Evolutionary conservation across 1,140 invertebrate genomes (phyloP).

Genomic region (Aricia agestis): DNA sequence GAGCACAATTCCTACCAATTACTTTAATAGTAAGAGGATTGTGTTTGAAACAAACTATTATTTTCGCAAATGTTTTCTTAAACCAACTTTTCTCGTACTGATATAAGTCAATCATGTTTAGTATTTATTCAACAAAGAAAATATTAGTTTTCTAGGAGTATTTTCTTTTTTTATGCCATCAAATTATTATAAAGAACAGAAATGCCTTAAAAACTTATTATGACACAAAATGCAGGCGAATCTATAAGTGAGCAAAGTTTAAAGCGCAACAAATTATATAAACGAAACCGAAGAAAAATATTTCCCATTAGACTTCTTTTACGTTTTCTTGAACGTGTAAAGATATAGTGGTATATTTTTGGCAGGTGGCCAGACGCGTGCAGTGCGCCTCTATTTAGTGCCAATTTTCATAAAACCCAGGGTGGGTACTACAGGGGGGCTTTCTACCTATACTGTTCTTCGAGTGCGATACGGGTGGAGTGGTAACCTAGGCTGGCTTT

Average conservation of each 20-base stretch:
- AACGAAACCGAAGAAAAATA: slow-evolving; percentile 11
- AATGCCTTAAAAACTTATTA: neutral
- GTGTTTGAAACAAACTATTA: too few species aligned
- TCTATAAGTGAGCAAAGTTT: neutral
- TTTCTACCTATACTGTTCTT: neutral
- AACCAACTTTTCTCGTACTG: too few species aligned
- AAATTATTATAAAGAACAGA: too few species aligned
- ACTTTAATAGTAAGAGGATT: too few species aligned
- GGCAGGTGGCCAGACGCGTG: slow-evolving; percentile 38
- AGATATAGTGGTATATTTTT: slow-evolving; percentile 35
- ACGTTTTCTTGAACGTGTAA: slow-evolving; percentile 37
- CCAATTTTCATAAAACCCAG: slow-evolving; percentile 39
- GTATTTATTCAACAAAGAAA: neutral
- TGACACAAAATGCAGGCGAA: neutral
- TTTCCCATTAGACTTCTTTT: slow-evolving; percentile 27
- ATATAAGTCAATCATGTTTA: too few species aligned
- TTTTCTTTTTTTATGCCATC: neutral
- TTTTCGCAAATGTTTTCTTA: too few species aligned
- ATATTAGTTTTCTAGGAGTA: neutral
- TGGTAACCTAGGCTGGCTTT: slow-evolving; percentile 8
- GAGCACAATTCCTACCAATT: too few species aligned
- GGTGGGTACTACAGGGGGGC: too few species aligned
- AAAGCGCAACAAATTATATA: slow-evolving; percentile 13
- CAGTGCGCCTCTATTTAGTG: slow-evolving; percentile 40
- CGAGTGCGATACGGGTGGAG: slow-evolving; percentile 8